Evolutionary conservation across 2,113 vertebrate genomes (phyloP).

Genomic region (Anser brachyrhynchus): DNA sequence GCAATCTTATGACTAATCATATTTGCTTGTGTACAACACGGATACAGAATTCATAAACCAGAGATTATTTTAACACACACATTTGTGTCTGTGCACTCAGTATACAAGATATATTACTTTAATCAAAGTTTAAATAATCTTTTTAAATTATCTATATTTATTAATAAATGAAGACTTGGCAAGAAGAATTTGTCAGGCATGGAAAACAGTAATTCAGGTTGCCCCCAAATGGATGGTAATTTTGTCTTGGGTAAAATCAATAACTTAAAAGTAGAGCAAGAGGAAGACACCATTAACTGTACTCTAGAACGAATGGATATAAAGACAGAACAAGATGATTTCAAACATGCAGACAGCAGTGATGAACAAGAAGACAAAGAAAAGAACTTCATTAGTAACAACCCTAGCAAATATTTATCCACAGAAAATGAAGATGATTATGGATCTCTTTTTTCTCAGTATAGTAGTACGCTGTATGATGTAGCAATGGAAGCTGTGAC

Average conservation of each 20-base stretch:
- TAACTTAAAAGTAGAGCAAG: constrained; percentile 72
- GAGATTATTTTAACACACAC: constrained; percentile 6
- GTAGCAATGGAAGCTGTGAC: constrained; percentile 98
- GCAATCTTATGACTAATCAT: neutral
- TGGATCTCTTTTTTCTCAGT: constrained; percentile 88
- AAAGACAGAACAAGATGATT: constrained; percentile 79
- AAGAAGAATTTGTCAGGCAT: constrained; percentile 54
- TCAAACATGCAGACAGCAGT: constrained; percentile 76
- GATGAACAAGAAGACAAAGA: constrained; percentile 80
- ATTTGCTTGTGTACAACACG: neutral
- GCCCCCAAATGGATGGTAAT: constrained; percentile 46
- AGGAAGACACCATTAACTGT: constrained; percentile 51
- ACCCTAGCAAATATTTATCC: constrained; percentile 79
- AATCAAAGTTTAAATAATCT: constrained; percentile 37
- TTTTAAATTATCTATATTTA: constrained; percentile 39
- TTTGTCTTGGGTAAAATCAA: constrained; percentile 63
- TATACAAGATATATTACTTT: constrained; percentile 13
- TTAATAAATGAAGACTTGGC: constrained; percentile 30
- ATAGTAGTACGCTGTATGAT: constrained; percentile 93
- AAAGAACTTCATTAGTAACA: constrained; percentile 72
- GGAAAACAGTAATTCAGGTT: constrained; percentile 48
- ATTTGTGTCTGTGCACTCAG: constrained; percentile 14
- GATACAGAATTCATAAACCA: neutral
- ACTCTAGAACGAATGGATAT: constrained; percentile 72
- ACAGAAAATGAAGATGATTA: constrained; percentile 89